Conservation (phyloP, 2,113 vertebrate genomes). For the Toxotes chatareus region DNA sequence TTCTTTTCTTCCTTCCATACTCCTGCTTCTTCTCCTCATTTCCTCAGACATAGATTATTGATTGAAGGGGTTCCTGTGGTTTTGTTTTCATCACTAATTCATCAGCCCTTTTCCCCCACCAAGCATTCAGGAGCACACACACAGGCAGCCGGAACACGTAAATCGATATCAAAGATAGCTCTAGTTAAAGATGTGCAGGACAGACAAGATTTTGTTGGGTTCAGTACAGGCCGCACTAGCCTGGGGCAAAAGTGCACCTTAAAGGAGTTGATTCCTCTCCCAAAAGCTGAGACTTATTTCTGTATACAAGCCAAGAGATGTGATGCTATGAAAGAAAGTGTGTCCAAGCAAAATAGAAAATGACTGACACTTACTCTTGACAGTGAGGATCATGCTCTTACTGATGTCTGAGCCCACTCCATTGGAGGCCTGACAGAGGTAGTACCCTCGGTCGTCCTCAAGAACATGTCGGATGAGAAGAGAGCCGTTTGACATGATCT, state of each 20-base stretch:
- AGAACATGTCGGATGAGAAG: slow-evolving; percentile 96
- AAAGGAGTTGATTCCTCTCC: slow-evolving; percentile 49
- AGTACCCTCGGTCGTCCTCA: slow-evolving; percentile 97
- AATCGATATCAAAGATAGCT: slow-evolving; percentile 80
- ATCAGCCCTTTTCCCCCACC: slow-evolving; percentile 68
- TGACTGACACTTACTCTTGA: slow-evolving; percentile 92
- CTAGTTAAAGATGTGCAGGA: slow-evolving; percentile 52
- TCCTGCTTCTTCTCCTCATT: slow-evolving; percentile 46
- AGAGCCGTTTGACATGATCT: slow-evolving; percentile 97
- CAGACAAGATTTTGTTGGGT: slow-evolving; percentile 57
- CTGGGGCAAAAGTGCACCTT: slow-evolving; percentile 70
- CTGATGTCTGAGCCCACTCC: slow-evolving; percentile 99
- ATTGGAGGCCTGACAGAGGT: slow-evolving; percentile 98
- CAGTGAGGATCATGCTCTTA: slow-evolving; percentile 99
- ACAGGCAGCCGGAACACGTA: slow-evolving; percentile 76
- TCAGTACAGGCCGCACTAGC: slow-evolving; percentile 53
- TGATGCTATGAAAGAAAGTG: slow-evolving; percentile 35
- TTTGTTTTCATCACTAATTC: slow-evolving; percentile 89
- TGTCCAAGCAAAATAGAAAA: slow-evolving; percentile 36
- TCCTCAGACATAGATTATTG: slow-evolving; percentile 77
- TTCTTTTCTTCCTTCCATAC: slow-evolving; percentile 39
- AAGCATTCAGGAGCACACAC: slow-evolving; percentile 68
- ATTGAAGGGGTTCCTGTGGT: slow-evolving; percentile 81
- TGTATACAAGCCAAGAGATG: slow-evolving; percentile 37
- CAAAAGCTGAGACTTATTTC: slow-evolving; percentile 44